Evolutionary conservation across 1,140 invertebrate species (phyloP), one percentile per base, ranked within the genome.

Genomic region (Phthorimaea operculella): DNA sequence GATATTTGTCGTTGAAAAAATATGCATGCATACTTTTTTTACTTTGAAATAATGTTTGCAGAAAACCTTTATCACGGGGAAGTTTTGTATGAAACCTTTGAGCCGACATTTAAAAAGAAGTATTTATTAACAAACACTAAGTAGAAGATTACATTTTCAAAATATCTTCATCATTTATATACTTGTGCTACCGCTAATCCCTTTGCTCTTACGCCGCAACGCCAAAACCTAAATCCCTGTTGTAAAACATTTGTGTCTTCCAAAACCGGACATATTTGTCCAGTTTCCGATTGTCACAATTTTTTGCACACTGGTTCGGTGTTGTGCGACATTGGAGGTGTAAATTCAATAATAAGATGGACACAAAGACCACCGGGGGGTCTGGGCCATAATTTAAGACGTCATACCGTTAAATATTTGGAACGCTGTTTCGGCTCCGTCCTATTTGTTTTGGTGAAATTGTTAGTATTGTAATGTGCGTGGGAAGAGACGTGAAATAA

Each of bases 401-500:
- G 21, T 28, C 21, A 28, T 64, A 72, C 71, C 66, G 70, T 72
- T 70, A 69, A 74, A 66, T 60, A 70, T 74, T 74, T 67, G 65
- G 59, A 56, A 63, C 63, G 57, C 51, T 56, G 59, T 50, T 55
- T 62, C 64, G 68, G 68, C 65, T 61, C 60, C 58, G 61, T 64
- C n/a, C 59, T 75, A 63, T 78, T 76, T 74, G 70, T 76, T 77
- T 72, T 71, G 72, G 74, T 72, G 68, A 78, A 78, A 75, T 59
- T 70, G 68, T 68, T 67, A 71, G 71, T 72, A 73, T 70, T 64
- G 71, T 70, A 60, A 53, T 57, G 60, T 55, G 70, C 73, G 74
- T 76, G 74, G 74, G 74, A 70, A 72, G 70, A 33, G 57, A 54
- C 44, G 49, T 36, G 48, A 14, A 52, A 45, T 49, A 50, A 60